These are phyloP conservation scores for Rhingia campestris DNA, from an alignment of 2,888 invertebrate genomes.

Conservation along the genomic window DNA sequence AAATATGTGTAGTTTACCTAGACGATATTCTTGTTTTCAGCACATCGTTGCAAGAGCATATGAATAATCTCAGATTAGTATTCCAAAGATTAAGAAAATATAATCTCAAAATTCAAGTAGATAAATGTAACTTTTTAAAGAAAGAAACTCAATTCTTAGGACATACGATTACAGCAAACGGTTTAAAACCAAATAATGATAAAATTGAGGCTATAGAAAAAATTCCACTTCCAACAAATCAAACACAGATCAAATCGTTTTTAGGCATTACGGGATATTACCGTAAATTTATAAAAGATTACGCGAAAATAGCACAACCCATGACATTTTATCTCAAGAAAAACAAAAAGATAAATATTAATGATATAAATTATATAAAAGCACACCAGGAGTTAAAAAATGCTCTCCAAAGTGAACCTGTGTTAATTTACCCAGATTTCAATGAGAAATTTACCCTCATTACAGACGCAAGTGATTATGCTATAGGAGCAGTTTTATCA, in stretches of 20 bases:
- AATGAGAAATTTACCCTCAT: too few species aligned
- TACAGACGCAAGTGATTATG: too few species aligned
- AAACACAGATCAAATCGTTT: constrained; percentile 75
- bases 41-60: constrained; percentile 38
- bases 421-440: too few species aligned
- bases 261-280: constrained; percentile 41
- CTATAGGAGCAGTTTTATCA: neutral
- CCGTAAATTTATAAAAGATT: constrained; percentile 59
- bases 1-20: constrained; percentile 59
- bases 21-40: constrained; percentile 45
- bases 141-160: too few species aligned
- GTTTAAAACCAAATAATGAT: constrained; percentile 76
- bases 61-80: constrained; percentile 69
- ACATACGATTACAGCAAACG: constrained; percentile 77
- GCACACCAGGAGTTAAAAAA: too few species aligned
- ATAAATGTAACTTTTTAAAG: constrained; percentile 75
- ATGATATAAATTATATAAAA: neutral
- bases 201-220: constrained; percentile 76
- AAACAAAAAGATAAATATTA: neutral
- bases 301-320: constrained; percentile 28
- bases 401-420: too few species aligned
- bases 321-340: neutral
- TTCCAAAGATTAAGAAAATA: constrained; percentile 52
- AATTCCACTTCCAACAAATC: constrained; percentile 74
- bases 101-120: constrained; percentile 76